phyloP scores from a whole-genome alignment of 2,113 vertebrate genomes.

The Ramphastos sulfuratus region DNA sequence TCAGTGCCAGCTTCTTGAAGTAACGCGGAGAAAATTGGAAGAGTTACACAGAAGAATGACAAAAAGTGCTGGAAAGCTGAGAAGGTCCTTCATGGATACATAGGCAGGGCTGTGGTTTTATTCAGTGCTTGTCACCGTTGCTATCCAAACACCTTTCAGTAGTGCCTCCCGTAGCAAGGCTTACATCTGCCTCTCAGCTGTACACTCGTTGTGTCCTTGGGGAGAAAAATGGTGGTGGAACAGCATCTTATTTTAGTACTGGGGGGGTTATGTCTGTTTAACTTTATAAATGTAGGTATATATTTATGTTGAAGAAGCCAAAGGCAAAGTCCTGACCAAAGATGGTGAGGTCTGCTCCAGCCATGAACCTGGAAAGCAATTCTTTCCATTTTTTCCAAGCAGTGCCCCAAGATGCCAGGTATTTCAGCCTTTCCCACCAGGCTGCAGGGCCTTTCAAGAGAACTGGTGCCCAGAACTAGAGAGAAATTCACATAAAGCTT shows the following conservation, averaged over 20 bases:
- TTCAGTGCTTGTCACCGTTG: background rate
- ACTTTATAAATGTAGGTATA: slow-evolving; percentile 8
- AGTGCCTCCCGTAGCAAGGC: background rate
- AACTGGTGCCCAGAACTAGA: background rate
- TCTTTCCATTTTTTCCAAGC: background rate
- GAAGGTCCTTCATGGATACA: background rate
- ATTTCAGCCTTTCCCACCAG: background rate
- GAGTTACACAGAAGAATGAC: background rate
- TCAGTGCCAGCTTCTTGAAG: background rate
- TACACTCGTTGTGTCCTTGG: background rate
- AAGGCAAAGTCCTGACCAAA: slow-evolving; percentile 29
- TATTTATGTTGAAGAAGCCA: slow-evolving; percentile 36
- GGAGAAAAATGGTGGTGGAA: background rate
- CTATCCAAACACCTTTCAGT: background rate
- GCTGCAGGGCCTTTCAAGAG: background rate
- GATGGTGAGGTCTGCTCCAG: slow-evolving; percentile 44
- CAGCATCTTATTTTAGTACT: background rate
- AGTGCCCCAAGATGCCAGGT: accelerated
- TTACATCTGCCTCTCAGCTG: background rate
- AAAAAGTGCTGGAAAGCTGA: slow-evolving; percentile 5
- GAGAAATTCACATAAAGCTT: background rate
- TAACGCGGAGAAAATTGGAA: background rate
- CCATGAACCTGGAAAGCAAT: background rate
- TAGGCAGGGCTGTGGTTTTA: background rate
- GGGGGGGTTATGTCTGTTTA: background rate